These are phyloP conservation scores for Macrotis lagotis DNA, from an alignment of 2,113 vertebrate species.

Conservation along the genomic window DNA sequence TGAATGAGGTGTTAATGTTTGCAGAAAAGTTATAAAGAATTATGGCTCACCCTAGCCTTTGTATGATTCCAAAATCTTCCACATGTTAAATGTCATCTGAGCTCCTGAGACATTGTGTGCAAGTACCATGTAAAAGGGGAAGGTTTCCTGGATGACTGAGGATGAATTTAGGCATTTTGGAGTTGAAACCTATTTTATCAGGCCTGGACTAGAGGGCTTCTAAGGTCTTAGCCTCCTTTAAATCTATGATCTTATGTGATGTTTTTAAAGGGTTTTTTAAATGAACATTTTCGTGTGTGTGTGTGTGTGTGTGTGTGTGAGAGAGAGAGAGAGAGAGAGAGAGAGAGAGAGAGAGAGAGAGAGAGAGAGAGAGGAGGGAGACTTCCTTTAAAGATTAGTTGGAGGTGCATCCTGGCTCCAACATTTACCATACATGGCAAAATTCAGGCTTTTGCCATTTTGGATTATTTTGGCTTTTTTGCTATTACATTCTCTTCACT, in stretches of 20 bases:
- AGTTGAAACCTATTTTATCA: not conserved
- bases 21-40: slow-evolving; percentile 47
- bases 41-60: slow-evolving; percentile 58
- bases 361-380: not conserved
- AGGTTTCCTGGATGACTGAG: not conserved
- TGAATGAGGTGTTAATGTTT: slow-evolving; percentile 25
- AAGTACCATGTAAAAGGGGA: not conserved
- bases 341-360: too few relatives aligned
- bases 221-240: not conserved
- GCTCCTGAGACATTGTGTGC: not conserved
- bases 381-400: not conserved
- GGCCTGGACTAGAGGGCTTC: not conserved
- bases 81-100: not conserved
- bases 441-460: not conserved
- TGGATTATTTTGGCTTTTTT: not conserved
- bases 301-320: not conserved
- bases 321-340: too few relatives aligned
- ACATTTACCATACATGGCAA: not conserved
- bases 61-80: slow-evolving; percentile 11
- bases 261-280: too few relatives aligned
- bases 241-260: not conserved
- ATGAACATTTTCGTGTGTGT: too few relatives aligned
- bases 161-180: not conserved
- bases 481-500: not conserved
- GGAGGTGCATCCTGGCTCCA: not conserved